Base-by-base conservation (phyloP, 2,797 vertebrate genomes). In the Karalla daura region DNA sequence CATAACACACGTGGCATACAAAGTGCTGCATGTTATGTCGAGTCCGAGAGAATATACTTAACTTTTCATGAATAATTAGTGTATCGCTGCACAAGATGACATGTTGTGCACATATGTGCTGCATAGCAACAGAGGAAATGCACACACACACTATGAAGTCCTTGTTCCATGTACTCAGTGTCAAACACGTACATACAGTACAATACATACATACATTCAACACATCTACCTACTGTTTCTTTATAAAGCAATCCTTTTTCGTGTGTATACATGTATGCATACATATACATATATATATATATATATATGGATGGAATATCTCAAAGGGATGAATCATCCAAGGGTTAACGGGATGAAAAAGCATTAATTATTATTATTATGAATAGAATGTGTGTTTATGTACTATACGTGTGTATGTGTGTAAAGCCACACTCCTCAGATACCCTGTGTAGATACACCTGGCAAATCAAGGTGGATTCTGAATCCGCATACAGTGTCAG, bases 51-150 rank as follows among this genome's bases (percentile, higher is more conserved):
- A 35, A 24, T 51, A 40, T 53, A 58, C 75, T 56, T 61, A 68
- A 74, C 63, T 74, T 80, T 55, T 83, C 63, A 74, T 82, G 37
- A 80, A 66, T 74, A 80, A 75, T 73, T 69, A 78, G 61, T 36
- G 54, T 6, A 10, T 70, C 65, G 61, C 65, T 43, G 41, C 65
- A 61, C 15, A 44, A 8, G 41, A 24, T n/a, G 61, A 5, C 46
- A 24, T 41, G 33, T 67, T 61, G 23, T 49, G n/a, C 32, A 45
- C 18, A 4, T n/a, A 53, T 53, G 61, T 68, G 74, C 50, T 27
- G 58, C 21, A 27, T 23, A 49, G 55, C 10, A 41, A 73, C 59
- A 32, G 15, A 7, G 24, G 33, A 51, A n/a, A 2, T 35, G 30
- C 23, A 12, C 5, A 2, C 7, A 24, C 10, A 25, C 14, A 30